Evolutionary conservation across 2,888 invertebrate genomes (phyloP).

Genomic region (Unio delphinus): DNA sequence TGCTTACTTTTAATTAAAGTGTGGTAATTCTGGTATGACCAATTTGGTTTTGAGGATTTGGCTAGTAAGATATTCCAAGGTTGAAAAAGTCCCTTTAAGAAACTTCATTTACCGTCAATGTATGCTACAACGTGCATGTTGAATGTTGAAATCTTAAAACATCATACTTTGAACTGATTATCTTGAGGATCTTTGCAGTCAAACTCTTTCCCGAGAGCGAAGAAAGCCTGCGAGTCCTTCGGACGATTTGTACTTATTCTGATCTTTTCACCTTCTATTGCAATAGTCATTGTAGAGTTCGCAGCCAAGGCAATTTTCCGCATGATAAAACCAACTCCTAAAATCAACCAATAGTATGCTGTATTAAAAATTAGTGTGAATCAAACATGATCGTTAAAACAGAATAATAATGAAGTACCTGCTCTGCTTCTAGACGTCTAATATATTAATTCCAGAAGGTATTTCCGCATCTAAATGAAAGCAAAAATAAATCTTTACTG

Average conservation of each 20-base stretch:
- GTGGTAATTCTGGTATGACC: too few relatives aligned
- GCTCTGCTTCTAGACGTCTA: too few relatives aligned
- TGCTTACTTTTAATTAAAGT: too few relatives aligned
- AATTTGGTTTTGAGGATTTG: too few relatives aligned
- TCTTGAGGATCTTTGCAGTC: slow-evolving; percentile 22
- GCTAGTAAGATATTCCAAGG: neutral
- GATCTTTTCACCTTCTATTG: slow-evolving; percentile 12
- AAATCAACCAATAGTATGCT: neutral
- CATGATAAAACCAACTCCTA: slow-evolving; percentile 23
- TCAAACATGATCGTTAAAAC: too few relatives aligned
- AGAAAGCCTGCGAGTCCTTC: slow-evolving; percentile 17
- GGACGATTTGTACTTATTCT: slow-evolving; percentile 23
- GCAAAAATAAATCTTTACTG: too few relatives aligned
- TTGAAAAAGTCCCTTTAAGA: neutral
- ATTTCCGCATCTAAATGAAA: too few relatives aligned
- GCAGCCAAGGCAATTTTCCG: slow-evolving; percentile 19
- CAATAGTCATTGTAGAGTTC: slow-evolving; percentile 22
- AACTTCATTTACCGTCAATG: neutral
- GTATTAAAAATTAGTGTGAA: too few relatives aligned
- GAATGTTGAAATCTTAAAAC: neutral
- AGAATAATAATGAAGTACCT: too few relatives aligned
- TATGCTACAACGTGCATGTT: neutral
- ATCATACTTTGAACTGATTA: slow-evolving; percentile 20
- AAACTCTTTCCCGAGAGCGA: slow-evolving; percentile 13
- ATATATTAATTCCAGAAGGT: too few relatives aligned